Percentiles rank a stretch among this genome's conserved stretches.
Conservation (phyloP, 2,113 vertebrate genomes). For the Corynorhinus townsendii region DNA sequence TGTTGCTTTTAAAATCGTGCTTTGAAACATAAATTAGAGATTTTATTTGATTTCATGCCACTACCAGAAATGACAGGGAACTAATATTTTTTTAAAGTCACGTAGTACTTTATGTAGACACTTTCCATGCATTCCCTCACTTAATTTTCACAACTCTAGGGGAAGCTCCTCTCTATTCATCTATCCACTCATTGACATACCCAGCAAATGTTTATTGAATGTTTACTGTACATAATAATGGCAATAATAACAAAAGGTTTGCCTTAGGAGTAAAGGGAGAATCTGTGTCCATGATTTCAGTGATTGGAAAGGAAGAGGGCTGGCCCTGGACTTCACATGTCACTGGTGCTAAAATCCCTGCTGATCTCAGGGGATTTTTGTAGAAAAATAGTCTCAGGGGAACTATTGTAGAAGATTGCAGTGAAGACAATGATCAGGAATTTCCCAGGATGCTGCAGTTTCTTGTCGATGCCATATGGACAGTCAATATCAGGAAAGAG, state of each 20-base stretch:
- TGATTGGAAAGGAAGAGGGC: neutral
- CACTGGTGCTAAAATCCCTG: neutral
- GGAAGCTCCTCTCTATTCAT: neutral
- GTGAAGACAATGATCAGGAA: neutral
- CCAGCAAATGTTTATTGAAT: neutral
- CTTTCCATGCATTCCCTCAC: neutral
- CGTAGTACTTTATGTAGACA: neutral
- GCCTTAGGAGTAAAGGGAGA: neutral
- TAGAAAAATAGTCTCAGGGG: too few species aligned
- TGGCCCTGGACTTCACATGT: neutral
- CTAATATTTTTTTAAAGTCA: neutral
- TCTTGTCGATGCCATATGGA: neutral
- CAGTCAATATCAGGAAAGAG: neutral
- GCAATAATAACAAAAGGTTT: neutral
- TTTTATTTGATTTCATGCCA: slow-evolving; percentile 30
- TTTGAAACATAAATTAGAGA: slow-evolving; percentile 21
- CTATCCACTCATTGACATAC: neutral
- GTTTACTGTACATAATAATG: neutral
- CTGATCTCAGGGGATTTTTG: too few species aligned
- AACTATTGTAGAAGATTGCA: neutral
- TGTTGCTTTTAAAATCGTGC: neutral
- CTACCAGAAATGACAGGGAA: neutral
- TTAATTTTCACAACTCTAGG: neutral
- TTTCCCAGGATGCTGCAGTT: neutral
- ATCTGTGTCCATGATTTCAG: neutral